Evolutionary conservation across 2,888 invertebrate genomes (phyloP).

Genomic region (Cheilosia soror): DNA sequence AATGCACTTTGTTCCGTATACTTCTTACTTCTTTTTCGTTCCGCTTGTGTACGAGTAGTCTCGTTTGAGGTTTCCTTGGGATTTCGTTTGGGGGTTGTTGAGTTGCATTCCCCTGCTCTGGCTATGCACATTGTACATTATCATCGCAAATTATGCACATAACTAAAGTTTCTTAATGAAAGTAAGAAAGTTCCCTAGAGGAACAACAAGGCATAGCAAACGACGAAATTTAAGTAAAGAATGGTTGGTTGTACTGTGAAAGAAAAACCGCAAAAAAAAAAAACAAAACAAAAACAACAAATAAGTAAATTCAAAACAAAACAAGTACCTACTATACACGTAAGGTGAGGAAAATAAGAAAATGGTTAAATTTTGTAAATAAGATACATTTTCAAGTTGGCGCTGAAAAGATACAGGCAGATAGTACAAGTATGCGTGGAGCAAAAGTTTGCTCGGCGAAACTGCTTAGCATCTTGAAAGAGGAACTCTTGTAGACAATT

Average conservation of each 20-base stretch:
- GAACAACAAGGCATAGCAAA: not conserved
- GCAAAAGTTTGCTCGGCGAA: constrained; percentile 17
- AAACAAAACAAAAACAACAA: not conserved
- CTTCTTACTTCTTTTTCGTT: not conserved
- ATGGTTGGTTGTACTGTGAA: not conserved
- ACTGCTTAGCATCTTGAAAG: constrained; percentile 23
- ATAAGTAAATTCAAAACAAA: constrained; percentile 44
- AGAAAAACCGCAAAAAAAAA: constrained; percentile 22
- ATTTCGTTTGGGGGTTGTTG: not conserved
- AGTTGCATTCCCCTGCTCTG: constrained; percentile 9
- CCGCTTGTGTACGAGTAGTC: constrained; percentile 1
- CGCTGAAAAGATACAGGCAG: constrained; percentile 36
- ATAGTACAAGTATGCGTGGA: not conserved
- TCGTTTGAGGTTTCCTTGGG: constrained; percentile 58
- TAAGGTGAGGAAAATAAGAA: constrained; percentile 38
- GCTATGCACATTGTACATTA: constrained; percentile 66
- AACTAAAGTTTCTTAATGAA: constrained; percentile 75
- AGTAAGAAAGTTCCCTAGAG: constrained; percentile 60
- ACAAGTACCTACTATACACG: constrained; percentile 1
- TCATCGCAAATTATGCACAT: constrained; percentile 73
- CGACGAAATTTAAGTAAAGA: constrained; percentile 16
- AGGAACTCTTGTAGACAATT: constrained; percentile 15
- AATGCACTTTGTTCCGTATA: constrained; percentile 53
- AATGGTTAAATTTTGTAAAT: constrained; percentile 61
- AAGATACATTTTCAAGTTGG: constrained; percentile 53